These are phyloP conservation scores for Chironomus tepperi DNA, from an alignment of 1,140 invertebrate genomes.

Conservation along the genomic window DNA sequence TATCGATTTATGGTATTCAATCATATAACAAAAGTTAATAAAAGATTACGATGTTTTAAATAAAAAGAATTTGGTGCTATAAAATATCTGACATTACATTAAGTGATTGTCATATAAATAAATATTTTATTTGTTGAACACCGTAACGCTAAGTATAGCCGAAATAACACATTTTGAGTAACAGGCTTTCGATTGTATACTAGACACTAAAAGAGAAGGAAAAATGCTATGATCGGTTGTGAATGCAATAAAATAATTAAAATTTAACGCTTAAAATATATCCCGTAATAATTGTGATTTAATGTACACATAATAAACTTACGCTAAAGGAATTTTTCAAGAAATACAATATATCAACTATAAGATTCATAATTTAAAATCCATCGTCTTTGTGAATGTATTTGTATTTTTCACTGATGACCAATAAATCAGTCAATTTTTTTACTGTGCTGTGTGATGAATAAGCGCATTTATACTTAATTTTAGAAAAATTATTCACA, in stretches of 20 bases:
- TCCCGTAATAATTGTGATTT: not conserved
- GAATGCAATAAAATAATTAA: slow-evolving; percentile 8
- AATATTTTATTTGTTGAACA: slow-evolving; percentile 3
- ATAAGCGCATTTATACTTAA: too few species aligned
- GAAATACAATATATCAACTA: not conserved
- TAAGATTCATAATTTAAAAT: too few species aligned
- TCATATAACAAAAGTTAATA: slow-evolving; percentile 19
- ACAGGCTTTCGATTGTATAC: too few species aligned
- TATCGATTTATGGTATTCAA: slow-evolving; percentile 5
- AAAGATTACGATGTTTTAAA: not conserved
- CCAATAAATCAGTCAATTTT: too few species aligned
- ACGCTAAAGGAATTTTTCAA: not conserved
- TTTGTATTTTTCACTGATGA: too few species aligned
- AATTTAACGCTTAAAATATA: not conserved
- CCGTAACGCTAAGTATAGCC: not conserved
- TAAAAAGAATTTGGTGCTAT: slow-evolving; percentile 9
- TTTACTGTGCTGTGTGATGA: too few species aligned
- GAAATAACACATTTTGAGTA: too few species aligned
- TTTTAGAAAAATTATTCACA: too few species aligned
- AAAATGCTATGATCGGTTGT: not conserved
- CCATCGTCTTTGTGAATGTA: too few species aligned
- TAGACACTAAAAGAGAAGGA: too few species aligned
- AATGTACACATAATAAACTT: not conserved
- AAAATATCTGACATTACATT: not conserved
- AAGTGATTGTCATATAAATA: not conserved